Conservation (phyloP, 2,113 vertebrate species). For the Eira barbara region DNA sequence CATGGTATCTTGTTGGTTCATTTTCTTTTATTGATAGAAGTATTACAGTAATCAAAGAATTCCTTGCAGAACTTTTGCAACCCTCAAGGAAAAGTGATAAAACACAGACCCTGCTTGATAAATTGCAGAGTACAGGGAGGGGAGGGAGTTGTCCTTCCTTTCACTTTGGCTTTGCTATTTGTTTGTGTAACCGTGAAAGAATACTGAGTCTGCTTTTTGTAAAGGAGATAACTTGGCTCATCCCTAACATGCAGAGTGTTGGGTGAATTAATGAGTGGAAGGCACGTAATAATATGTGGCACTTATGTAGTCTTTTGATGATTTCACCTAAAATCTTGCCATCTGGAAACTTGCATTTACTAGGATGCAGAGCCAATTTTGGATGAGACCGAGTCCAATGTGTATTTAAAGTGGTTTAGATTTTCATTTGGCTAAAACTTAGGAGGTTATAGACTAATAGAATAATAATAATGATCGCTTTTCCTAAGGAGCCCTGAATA, state of each 20-base stretch:
- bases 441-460: conserved; percentile 47
- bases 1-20: not conserved
- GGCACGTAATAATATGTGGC: not conserved
- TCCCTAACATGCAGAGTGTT: not conserved
- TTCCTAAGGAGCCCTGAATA: not conserved
- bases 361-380: conserved; percentile 34
- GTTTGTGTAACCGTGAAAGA: conserved; percentile 34
- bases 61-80: conserved; percentile 33
- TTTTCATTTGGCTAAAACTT: conserved; percentile 61
- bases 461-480: conserved; percentile 47
- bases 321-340: conserved; percentile 60
- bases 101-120: not conserved
- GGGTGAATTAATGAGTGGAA: conserved; percentile 27
- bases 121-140: not conserved
- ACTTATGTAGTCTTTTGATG: conserved; percentile 41
- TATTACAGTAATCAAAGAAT: conserved; percentile 39
- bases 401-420: conserved; percentile 53
- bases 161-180: not conserved
- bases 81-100: conserved; percentile 19
- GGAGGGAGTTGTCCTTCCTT: not conserved
- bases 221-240: conserved; percentile 37
- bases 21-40: conserved; percentile 35
- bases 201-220: conserved; percentile 49
- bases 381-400: conserved; percentile 1
- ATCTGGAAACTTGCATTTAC: conserved; percentile 62